A percentile compares a stretch with the other conserved stretches of the same genome.
These are phyloP conservation scores for Phocoena sinus DNA, from an alignment of 2,113 vertebrate species.

Conservation along the genomic window DNA sequence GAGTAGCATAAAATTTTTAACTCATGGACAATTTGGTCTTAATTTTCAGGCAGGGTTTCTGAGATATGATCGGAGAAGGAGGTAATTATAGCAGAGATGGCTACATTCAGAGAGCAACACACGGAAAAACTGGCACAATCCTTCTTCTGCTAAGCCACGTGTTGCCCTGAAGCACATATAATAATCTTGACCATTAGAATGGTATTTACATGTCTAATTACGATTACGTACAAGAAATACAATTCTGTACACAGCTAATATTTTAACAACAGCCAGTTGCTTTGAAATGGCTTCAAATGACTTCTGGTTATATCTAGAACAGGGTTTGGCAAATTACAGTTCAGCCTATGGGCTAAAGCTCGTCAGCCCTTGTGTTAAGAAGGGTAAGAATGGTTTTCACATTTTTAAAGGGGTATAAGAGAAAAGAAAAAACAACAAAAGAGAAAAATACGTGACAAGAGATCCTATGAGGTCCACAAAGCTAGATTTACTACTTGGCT, in stretches of 20 bases:
- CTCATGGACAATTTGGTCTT: background rate
- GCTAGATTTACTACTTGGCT: background rate
- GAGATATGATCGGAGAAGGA: background rate
- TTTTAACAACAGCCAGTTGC: background rate
- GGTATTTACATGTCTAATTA: background rate
- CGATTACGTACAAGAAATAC: background rate
- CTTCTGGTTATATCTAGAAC: background rate
- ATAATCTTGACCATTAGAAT: background rate
- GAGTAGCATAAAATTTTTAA: background rate
- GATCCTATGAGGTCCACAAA: background rate
- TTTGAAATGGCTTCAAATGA: slow-evolving; percentile 18
- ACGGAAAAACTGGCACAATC: background rate
- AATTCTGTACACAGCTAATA: background rate
- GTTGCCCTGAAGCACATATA: background rate
- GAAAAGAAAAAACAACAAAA: background rate
- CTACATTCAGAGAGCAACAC: background rate
- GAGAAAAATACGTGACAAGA: background rate
- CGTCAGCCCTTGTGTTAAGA: background rate
- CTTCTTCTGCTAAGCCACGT: background rate
- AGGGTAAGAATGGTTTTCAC: background rate
- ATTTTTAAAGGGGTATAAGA: background rate
- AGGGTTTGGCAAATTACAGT: background rate
- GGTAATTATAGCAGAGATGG: background rate
- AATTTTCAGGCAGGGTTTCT: background rate
- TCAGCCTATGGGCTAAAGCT: background rate